Evolutionary conservation across 2,113 vertebrate species (phyloP).

Genomic region (Microcebus jonahi): DNA sequence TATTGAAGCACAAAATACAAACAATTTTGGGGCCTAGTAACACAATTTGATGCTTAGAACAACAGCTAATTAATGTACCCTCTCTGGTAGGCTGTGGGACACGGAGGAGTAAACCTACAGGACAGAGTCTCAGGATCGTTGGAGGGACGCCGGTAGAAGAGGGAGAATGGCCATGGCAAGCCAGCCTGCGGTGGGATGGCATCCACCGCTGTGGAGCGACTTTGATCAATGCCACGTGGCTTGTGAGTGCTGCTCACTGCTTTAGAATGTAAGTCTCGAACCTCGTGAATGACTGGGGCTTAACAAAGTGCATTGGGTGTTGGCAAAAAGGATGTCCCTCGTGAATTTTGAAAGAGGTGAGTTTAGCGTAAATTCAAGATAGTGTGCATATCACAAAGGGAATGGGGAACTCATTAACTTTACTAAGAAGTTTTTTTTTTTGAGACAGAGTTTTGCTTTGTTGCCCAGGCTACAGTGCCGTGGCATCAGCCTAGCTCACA

Average conservation of each 20-base stretch:
- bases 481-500: too few relatives aligned
- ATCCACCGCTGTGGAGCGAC: conserved; percentile 90
- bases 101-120: conserved; percentile 31
- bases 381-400: not conserved
- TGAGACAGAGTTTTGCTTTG: too few relatives aligned
- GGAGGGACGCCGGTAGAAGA: conserved; percentile 85
- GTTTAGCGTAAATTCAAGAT: not conserved
- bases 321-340: not conserved
- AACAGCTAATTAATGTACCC: not conserved
- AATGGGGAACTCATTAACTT: not conserved
- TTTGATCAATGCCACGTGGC: conserved; percentile 88
- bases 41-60: not conserved
- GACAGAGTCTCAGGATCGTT: conserved; percentile 84
- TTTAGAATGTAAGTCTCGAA: conserved; percentile 76
- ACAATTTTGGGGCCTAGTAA: not conserved
- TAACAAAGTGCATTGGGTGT: not conserved
- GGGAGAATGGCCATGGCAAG: conserved; percentile 92
- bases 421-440: not conserved
- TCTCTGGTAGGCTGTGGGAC: conserved; percentile 77
- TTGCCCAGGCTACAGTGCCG: too few relatives aligned
- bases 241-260: conserved; percentile 93
- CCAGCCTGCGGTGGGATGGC: conserved; percentile 87
- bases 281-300: not conserved
- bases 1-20: not conserved
- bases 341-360: not conserved